Conservation (phyloP, 2,888 invertebrate species). For the Opisthograptis luteolata region DNA sequence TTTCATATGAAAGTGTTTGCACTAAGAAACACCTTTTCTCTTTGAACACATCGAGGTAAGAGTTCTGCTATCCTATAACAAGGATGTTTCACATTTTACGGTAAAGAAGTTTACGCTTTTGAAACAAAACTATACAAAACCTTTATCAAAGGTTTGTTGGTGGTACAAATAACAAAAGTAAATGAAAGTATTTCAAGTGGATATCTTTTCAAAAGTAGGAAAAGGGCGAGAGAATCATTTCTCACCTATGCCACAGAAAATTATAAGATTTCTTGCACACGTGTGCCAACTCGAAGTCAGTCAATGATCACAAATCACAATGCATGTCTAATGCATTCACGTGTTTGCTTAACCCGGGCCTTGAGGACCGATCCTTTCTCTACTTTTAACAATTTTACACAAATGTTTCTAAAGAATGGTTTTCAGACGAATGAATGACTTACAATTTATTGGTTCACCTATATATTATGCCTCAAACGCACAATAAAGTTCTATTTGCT, state of each 20-base stretch:
- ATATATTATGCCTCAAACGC: background rate
- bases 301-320: constrained; percentile 51
- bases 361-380: constrained; percentile 20
- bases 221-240: constrained; percentile 66
- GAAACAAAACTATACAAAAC: too few relatives aligned
- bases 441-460: background rate
- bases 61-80: too few relatives aligned
- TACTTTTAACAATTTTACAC: constrained; percentile 4
- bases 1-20: background rate
- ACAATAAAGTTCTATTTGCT: background rate
- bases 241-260: constrained; percentile 43
- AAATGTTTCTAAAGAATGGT: constrained; percentile 3
- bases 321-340: constrained; percentile 62
- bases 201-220: constrained; percentile 47
- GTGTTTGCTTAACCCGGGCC: constrained; percentile 57
- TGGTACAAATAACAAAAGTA: too few relatives aligned
- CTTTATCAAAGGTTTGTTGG: too few relatives aligned
- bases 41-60: too few relatives aligned
- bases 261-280: constrained; percentile 54
- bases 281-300: constrained; percentile 53
- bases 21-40: too few relatives aligned
- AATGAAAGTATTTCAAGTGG: constrained; percentile 5
- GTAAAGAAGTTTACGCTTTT: too few relatives aligned
- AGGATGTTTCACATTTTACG: too few relatives aligned
- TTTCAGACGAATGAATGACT: background rate